Base-by-base conservation (phyloP, 2,113 vertebrate genomes). In the Litocranius walleri region DNA sequence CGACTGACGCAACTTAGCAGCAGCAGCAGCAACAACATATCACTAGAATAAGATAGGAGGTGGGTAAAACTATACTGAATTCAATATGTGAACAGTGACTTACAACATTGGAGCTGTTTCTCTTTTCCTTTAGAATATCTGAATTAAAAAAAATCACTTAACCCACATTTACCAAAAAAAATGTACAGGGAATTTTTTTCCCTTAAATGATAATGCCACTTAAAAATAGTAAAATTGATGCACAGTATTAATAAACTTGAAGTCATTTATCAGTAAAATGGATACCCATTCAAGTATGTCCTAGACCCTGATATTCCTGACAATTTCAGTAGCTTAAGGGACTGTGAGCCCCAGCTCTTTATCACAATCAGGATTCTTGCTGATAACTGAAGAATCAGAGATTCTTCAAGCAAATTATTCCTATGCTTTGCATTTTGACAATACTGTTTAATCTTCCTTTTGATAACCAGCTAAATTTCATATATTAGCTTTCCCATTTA, bases 391-490 rank as follows among this genome's bases (percentile, higher is more conserved):
- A 94, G 82, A 83, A 89, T 93, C 56, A 30, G 82, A 97, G 45
- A 95, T 77, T 89, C 5, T 82, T 80, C 78, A 91, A 87, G 48
- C 29, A 74, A 56, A 50, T 92, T 94, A 45, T 81, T 90, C 27
- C 48, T 92, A 19, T 78, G 52, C 27, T 17, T 89, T 95, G n/a
- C 36, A 78, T 93, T 96, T 93, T 93, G 91, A 54, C 61, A 97
- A 27, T 27, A 77, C 19, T 74, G 67, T 95, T 61, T 3, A 54
- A 59, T 91, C 85, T 93, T 93, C 67, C 45, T 87, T 90, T 96
- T 89, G 81, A 21, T 88, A 89, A 86, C 67, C 77, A 94, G 40
- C 50, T 92, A 86, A 82, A 67, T 94, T 97, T 84, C 43, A 82
- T 56, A n/a, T 93, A 67, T 96, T 84, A 90, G n/a, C 40, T 82